phyloP scores from a whole-genome alignment of 37 sponge, comb jelly and placozoan species.

The Halichondria panicea region DNA sequence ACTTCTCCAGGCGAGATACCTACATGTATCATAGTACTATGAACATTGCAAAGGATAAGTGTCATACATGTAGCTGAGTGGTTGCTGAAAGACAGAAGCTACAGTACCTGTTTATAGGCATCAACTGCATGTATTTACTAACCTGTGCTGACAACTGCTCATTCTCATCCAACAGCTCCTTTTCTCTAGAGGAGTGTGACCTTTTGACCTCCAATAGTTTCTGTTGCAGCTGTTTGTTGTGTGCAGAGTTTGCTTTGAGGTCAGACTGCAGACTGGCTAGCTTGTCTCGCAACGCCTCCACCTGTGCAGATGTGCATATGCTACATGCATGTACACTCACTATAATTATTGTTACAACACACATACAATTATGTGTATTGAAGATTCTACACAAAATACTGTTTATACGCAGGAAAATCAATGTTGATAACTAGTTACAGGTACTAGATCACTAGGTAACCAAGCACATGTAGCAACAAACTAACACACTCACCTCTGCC shows the following conservation, averaged over 20 bases:
- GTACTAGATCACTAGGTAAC: background rate
- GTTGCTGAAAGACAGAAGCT: background rate
- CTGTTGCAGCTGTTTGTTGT: constrained; percentile 30
- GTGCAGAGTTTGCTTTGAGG: constrained; percentile 15
- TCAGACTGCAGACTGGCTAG: constrained; percentile 24
- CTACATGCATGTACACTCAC: no score
- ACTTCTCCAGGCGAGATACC: constrained; percentile 29
- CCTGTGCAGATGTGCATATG: constrained; percentile 15
- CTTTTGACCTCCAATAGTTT: constrained; percentile 16
- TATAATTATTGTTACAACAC: background rate
- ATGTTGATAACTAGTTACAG: background rate
- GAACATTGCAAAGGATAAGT: no score
- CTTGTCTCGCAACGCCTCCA: constrained; percentile 48
- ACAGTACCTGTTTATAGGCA: background rate
- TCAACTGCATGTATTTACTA: background rate
- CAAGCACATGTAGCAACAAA: background rate
- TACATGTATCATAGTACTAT: background rate
- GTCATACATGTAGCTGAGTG: no score
- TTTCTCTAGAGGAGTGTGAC: background rate
- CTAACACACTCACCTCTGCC: constrained; percentile 25
- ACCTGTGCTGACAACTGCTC: constrained; percentile 8
- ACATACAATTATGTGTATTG: background rate
- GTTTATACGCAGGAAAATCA: no score
- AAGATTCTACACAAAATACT: no score
- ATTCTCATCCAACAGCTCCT: constrained; percentile 7